Percentiles rank a stretch among this genome's conserved stretches.
Conservation (phyloP, 2,797 vertebrate species). For the Pagetopsis macropterus region DNA sequence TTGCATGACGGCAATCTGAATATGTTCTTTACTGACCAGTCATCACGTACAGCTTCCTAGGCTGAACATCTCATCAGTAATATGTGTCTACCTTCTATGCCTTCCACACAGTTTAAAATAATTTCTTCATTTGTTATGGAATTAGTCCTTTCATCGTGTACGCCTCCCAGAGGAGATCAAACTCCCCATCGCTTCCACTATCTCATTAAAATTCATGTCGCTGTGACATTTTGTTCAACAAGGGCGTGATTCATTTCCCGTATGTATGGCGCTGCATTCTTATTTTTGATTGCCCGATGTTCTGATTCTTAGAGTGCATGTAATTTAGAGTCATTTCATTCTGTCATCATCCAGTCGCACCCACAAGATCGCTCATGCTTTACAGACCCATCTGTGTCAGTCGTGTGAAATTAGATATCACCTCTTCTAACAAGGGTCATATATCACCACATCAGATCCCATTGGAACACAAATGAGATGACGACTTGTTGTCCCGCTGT, state of each 20-base stretch:
- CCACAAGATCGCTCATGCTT: conserved; percentile 70
- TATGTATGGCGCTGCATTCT: conserved; percentile 56
- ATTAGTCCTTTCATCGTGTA: conserved; percentile 46
- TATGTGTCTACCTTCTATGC: conserved; percentile 29
- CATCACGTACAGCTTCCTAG: conserved; percentile 9
- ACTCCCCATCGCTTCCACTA: conserved; percentile 34
- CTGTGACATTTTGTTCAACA: conserved; percentile 61
- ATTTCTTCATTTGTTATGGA: conserved; percentile 28
- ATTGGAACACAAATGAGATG: conserved; percentile 74
- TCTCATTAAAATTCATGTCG: conserved; percentile 66
- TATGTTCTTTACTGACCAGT: conserved; percentile 33
- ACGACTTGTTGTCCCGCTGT: conserved; percentile 60
- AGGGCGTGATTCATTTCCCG: conserved; percentile 58
- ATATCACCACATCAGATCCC: conserved; percentile 71
- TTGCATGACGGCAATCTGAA: conserved; percentile 57
- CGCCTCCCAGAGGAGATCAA: conserved; percentile 47
- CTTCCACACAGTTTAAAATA: conserved; percentile 15
- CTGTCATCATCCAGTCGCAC: conserved; percentile 59
- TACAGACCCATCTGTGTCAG: conserved; percentile 69
- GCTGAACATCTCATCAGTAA: conserved; percentile 26
- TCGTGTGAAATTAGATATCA: conserved; percentile 73
- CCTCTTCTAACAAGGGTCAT: conserved; percentile 76
- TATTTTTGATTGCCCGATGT: conserved; percentile 65
- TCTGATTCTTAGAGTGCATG: conserved; percentile 72
- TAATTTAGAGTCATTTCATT: conserved; percentile 75